Evolutionary conservation across 2,113 vertebrate genomes (phyloP).

Genomic region (Aspidoscelis tigris): DNA sequence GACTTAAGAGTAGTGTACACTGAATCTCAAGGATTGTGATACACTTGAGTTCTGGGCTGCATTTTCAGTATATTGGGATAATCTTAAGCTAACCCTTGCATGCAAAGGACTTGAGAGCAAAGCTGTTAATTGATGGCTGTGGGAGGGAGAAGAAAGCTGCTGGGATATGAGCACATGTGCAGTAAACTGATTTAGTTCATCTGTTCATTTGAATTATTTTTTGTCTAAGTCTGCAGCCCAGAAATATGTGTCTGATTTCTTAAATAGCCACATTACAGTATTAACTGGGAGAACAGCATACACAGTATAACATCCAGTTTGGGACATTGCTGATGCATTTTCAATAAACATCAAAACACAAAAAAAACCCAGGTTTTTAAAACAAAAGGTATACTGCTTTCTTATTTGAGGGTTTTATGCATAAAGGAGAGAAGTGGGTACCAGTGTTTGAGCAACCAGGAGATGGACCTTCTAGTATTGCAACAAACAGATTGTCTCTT

Average conservation of each 20-base stretch:
- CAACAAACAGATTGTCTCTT: conserved; percentile 17
- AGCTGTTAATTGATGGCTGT: conserved; percentile 17
- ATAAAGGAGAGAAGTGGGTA: conserved; percentile 1
- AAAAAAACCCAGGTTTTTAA: conserved; percentile 44
- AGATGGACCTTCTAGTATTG: conserved; percentile 13
- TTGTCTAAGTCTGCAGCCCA: conserved; percentile 43
- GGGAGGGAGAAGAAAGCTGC: neutral
- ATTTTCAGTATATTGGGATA: conserved; percentile 19
- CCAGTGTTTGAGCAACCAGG: conserved; percentile 8
- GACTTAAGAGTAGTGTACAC: neutral
- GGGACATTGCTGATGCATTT: conserved; percentile 54
- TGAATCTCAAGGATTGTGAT: neutral
- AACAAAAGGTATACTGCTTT: conserved; percentile 46
- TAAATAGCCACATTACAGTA: conserved; percentile 45
- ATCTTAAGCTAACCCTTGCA: conserved; percentile 20
- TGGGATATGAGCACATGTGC: conserved; percentile 32
- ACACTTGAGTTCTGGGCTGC: neutral
- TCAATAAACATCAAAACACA: conserved; percentile 27
- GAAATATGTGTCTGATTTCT: conserved; percentile 36
- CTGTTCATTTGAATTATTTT: conserved; percentile 19
- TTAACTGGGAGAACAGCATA: conserved; percentile 32
- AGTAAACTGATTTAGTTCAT: conserved; percentile 47
- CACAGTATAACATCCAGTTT: conserved; percentile 49
- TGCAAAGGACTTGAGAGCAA: conserved; percentile 6
- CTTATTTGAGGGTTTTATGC: conserved; percentile 17